phyloP scores from a whole-genome alignment of 2,113 vertebrate species.

The Regulus satrapa region DNA sequence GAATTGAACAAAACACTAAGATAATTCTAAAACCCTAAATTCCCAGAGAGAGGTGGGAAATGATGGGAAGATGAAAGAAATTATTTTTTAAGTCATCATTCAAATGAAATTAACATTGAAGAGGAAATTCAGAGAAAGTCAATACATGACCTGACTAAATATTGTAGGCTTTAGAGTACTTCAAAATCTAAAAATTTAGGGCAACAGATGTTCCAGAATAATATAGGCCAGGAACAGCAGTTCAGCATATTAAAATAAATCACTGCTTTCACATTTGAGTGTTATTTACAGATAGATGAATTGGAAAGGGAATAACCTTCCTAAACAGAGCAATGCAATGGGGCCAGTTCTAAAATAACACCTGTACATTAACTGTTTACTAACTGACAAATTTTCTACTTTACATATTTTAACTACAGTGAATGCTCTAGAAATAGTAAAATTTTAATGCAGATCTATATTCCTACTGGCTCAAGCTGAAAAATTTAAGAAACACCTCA shows the following conservation, averaged over 20 bases:
- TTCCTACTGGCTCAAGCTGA: not conserved
- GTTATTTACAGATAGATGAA: not conserved
- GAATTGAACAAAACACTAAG: not conserved
- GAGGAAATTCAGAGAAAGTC: not conserved
- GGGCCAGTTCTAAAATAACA: not conserved
- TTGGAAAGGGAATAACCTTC: not conserved
- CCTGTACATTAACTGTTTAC: slow-evolving; percentile 6
- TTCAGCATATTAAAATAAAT: slow-evolving; percentile 18
- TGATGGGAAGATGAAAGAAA: not conserved
- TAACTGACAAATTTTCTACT: not conserved
- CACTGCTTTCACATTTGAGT: not conserved
- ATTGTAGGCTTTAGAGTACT: not conserved
- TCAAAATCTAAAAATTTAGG: slow-evolving; percentile 12
- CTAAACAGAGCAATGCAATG: not conserved
- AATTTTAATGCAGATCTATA: not conserved
- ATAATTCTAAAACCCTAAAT: not conserved
- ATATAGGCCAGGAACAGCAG: slow-evolving; percentile 16
- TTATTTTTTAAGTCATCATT: not conserved
- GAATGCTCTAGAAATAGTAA: not conserved
- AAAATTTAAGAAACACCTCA: not conserved
- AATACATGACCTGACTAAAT: not conserved
- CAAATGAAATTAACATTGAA: not conserved
- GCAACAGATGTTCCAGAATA: slow-evolving; percentile 33
- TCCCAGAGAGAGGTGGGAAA: not conserved
- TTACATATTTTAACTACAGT: not conserved